Base-by-base conservation (phyloP, 2,797 vertebrate genomes). In the Acrossocheilus wenchowensis region DNA sequence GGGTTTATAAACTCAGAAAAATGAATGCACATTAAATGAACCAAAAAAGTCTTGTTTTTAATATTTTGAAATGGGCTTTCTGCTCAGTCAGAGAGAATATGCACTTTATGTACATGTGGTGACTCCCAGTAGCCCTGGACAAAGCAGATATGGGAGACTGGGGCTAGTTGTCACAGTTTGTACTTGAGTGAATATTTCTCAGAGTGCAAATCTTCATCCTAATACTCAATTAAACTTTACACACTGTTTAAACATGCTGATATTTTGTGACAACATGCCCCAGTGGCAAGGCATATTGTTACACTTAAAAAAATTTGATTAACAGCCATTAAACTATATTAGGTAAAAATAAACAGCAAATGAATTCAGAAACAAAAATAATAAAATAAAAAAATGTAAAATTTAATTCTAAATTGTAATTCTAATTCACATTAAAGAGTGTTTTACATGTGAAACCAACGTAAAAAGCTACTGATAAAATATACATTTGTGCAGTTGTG, bases 81-180 rank as follows among this genome's bases (percentile, higher is more conserved):
- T 54, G 73, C 45, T 77, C 43, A 66, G 30, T 43, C 23, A 81
- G 43, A 64, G 9, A 36, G 11, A 64, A 68, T 30, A 30, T 14
- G 5, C 26, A 68, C 45, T 57, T 69, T 54, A 78, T 78, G 8
- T 34, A 21, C 45, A 52, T 52, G 73, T 30, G n/a, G 72, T 5
- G 2, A 8, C 4, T 75, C 26, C 17, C 45, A 52, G 26, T 34
- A 75, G 26, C 17, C 30, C 30, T 52, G 15, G 26, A 75, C 72
- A 30, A 74, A 50, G 72, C 30, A 50, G 45, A 74, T 19, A 19
- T 2, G 2, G 11, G 10, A n/a, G 34, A 39, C 34, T 54, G 19
- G 34, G 75, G 52, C 75, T n/a, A 57, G 75, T 77, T 54, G 30
- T 52, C 73, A 52, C 45, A 77, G 48, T 77, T 57, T 78, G 34